Percentiles rank a stretch among this genome's conserved stretches.
Conservation (phyloP, 2,888 invertebrate species). For the Pristionchus japonicus region DNA sequence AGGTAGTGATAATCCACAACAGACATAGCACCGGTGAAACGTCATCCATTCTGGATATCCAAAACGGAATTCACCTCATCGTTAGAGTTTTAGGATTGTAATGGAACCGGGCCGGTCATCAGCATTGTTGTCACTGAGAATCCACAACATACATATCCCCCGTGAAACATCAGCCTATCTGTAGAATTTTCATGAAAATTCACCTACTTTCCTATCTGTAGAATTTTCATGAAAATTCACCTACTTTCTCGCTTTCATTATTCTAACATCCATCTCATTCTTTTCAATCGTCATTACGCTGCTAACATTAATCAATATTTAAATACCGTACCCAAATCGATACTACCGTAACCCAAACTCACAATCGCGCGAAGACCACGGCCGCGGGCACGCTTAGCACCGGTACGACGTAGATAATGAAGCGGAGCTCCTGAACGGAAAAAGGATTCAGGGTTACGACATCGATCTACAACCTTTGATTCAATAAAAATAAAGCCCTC, state of each 20-base stretch:
- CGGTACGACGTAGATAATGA: conserved; percentile 97
- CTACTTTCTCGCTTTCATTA: no score
- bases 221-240: no score
- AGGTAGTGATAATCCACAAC: background rate
- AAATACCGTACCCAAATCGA: background rate
- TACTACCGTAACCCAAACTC: conserved; percentile 78
- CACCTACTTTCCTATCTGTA: no score
- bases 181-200: background rate
- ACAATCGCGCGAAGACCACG: conserved; percentile 89
- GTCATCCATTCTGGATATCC: no score
- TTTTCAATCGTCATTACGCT: no score
- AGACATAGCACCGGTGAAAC: background rate
- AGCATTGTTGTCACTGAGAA: background rate
- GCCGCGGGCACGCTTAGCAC: conserved; percentile 91
- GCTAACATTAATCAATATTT: background rate
- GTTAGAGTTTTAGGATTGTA: no score
- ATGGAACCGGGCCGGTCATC: background rate
- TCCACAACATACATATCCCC: background rate
- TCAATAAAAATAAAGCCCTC: background rate
- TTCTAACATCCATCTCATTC: no score
- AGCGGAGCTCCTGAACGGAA: conserved; percentile 79
- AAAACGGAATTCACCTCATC: no score
- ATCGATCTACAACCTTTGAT: background rate
- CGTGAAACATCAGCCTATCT: background rate
- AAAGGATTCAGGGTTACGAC: background rate